phyloP scores from a whole-genome alignment of 2,888 invertebrate genomes.

The Cataglyphis albicans region DNA sequence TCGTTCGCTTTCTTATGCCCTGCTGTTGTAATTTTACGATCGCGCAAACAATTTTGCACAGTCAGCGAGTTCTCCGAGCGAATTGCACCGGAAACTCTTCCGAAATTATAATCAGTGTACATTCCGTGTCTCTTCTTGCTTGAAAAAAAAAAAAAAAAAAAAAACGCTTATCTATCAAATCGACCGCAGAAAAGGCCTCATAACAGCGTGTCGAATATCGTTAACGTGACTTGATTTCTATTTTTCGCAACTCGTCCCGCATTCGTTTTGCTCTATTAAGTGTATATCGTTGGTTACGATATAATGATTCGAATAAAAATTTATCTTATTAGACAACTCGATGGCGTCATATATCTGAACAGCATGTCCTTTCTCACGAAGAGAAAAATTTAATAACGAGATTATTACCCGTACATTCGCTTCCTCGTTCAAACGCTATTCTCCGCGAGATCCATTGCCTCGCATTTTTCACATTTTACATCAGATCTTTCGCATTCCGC shows the following conservation, averaged over 20 bases:
- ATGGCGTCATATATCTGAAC: background rate
- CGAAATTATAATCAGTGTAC: conserved; percentile 23
- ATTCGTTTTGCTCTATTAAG: background rate
- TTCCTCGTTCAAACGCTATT: conserved; percentile 6
- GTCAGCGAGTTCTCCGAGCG: background rate
- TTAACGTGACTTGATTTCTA: background rate
- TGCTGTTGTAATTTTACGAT: conserved; percentile 30
- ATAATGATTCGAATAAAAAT: conserved; percentile 12
- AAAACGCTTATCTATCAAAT: background rate
- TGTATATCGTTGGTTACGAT: background rate
- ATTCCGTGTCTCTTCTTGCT: background rate
- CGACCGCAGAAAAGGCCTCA: background rate
- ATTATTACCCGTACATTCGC: conserved; percentile 10
- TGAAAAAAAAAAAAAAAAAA: background rate
- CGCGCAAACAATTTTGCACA: conserved; percentile 1
- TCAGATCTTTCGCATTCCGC: background rate
- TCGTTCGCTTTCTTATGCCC: conserved; percentile 34
- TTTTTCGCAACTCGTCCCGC: background rate
- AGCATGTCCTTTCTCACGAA: background rate
- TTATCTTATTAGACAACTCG: conserved; percentile 7
- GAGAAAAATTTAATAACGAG: conserved; percentile 32
- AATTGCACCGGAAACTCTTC: background rate
- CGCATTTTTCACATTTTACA: background rate
- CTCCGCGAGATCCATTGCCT: background rate
- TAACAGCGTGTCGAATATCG: background rate